These are phyloP conservation scores for Tenthredo amoena DNA, from an alignment of 2,888 invertebrate species.

Conservation along the genomic window DNA sequence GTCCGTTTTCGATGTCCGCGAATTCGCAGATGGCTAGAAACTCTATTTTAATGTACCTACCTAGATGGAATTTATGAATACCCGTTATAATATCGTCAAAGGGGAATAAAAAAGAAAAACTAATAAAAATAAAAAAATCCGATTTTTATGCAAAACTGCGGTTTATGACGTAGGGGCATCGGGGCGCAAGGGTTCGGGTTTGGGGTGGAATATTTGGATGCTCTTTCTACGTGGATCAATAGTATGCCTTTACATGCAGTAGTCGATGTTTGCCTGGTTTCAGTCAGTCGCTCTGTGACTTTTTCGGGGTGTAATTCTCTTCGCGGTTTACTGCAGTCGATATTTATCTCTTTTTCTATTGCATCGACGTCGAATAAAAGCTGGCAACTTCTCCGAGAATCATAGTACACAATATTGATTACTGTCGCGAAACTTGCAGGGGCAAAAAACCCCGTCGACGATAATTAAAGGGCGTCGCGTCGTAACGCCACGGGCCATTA, in stretches of 20 bases:
- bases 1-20: neutral
- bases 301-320: neutral
- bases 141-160: constrained; percentile 51
- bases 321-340: neutral
- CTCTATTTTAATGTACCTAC: neutral
- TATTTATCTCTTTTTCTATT: neutral
- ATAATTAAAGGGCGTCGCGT: constrained; percentile 27
- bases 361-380: neutral
- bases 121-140: constrained; percentile 22
- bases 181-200: constrained; percentile 8
- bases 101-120: neutral
- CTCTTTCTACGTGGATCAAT: constrained; percentile 52
- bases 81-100: constrained; percentile 22
- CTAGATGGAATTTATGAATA: neutral
- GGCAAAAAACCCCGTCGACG: neutral
- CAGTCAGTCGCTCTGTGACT: neutral
- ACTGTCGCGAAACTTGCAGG: neutral
- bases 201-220: constrained; percentile 50
- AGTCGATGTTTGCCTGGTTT: constrained; percentile 32
- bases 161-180: constrained; percentile 42
- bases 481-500: constrained; percentile 9
- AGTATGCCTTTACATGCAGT: constrained; percentile 29
- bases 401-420: neutral
- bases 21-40: neutral
- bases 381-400: neutral